Conservation (phyloP, 2,888 invertebrate genomes). For the Galerucella pusilla region DNA sequence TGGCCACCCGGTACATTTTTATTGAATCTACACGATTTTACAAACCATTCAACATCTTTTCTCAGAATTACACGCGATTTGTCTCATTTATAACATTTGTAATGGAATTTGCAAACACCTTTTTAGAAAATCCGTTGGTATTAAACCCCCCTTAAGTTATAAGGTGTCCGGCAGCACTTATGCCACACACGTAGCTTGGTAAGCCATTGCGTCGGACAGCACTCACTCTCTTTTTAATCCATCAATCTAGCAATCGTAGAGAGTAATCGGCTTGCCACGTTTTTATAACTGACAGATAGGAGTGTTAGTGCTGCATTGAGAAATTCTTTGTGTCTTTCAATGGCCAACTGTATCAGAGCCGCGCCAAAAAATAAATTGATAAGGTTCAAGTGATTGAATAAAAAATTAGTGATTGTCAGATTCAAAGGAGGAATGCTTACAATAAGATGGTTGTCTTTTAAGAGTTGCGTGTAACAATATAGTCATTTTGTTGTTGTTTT, state of each 20-base stretch:
- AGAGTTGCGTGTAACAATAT: no score
- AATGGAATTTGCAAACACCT: no score
- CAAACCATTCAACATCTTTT: no score
- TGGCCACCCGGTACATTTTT: no score
- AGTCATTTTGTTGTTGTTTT: no score
- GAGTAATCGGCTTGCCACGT: constrained; percentile 43
- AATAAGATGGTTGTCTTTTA: no score
- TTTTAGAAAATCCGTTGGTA: background rate
- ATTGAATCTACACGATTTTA: no score
- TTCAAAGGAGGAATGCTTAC: no score
- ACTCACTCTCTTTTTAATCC: constrained; percentile 43
- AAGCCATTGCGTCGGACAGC: constrained; percentile 40
- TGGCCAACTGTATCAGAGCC: constrained; percentile 2
- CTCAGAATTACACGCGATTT: no score
- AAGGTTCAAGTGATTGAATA: background rate
- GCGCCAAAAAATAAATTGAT: background rate
- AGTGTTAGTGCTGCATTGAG: constrained; percentile 28
- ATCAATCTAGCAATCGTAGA: constrained; percentile 43
- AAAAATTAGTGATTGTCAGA: no score
- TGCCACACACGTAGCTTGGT: constrained; percentile 41
- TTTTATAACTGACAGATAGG: constrained; percentile 41
- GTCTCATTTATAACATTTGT: no score
- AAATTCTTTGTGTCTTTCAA: constrained; percentile 21
- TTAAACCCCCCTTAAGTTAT: constrained; percentile 5
- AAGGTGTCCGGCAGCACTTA: constrained; percentile 35